Conservation (phyloP, 2,888 invertebrate genomes). For the Coronaproctus castanopsis region DNA sequence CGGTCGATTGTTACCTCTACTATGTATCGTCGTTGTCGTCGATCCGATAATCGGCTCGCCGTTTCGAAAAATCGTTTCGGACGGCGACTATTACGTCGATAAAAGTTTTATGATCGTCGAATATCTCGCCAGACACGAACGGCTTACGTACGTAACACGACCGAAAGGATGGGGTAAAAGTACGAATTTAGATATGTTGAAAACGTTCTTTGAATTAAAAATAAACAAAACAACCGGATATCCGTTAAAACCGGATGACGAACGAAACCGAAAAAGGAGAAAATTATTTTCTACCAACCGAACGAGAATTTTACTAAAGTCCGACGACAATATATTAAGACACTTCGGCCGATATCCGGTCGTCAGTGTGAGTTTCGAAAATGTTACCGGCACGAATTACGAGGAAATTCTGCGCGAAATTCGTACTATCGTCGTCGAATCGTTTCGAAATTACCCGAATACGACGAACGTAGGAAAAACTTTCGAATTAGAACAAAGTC, state of each 20-base stretch:
- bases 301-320: not conserved
- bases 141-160: not conserved
- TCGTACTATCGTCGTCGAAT: not conserved
- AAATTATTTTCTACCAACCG: not conserved
- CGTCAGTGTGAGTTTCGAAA: not conserved
- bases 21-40: not conserved
- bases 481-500: not conserved
- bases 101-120: not conserved
- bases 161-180: constrained; percentile 7
- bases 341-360: constrained; percentile 1
- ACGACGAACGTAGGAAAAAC: not conserved
- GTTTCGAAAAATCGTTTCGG: too few relatives aligned
- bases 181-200: constrained; percentile 3
- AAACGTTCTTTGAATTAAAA: constrained; percentile 5
- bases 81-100: not conserved
- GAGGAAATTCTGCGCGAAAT: not conserved
- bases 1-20: too few relatives aligned
- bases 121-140: not conserved
- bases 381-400: not conserved
- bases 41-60: not conserved
- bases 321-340: not conserved
- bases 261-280: not conserved
- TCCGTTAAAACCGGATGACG: not conserved
- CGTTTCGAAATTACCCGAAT: not conserved
- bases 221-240: not conserved